Conservation (phyloP, 1,140 invertebrate genomes). For the Eubasilissa regina region DNA sequence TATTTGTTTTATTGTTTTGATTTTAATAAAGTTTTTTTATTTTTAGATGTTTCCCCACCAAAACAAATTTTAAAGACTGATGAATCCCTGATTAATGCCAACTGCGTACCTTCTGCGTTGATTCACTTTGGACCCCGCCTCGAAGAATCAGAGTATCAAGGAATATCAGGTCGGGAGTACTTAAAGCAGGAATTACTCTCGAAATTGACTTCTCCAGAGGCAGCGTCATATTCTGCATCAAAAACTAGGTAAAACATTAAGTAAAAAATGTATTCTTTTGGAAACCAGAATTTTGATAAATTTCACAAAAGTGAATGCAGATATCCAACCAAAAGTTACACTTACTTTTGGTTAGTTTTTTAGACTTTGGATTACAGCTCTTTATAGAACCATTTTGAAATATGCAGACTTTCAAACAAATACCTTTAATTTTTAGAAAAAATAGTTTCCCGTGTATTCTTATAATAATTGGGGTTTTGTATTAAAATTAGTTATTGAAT, state of each 20-base stretch:
- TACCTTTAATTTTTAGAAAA: too few relatives aligned
- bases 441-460: too few relatives aligned
- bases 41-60: constrained; percentile 76
- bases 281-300: too few relatives aligned
- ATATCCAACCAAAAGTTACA: too few relatives aligned
- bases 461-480: too few relatives aligned
- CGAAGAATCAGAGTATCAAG: not conserved
- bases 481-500: too few relatives aligned
- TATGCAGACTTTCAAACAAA: not conserved
- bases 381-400: too few relatives aligned
- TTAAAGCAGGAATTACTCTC: constrained; percentile 51
- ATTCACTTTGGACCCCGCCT: constrained; percentile 66
- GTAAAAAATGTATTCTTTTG: too few relatives aligned
- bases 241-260: constrained; percentile 46
- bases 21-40: not conserved
- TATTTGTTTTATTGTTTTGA: too few relatives aligned
- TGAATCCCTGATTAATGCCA: constrained; percentile 67
- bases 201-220: constrained; percentile 50
- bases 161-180: constrained; percentile 32
- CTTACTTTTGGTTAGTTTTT: too few relatives aligned
- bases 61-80: constrained; percentile 67
- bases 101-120: constrained; percentile 73
- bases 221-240: constrained; percentile 49
- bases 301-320: too few relatives aligned
- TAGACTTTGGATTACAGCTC: too few relatives aligned